These are phyloP conservation scores for Camelus dromedarius DNA, from an alignment of 2,113 vertebrate species.

Conservation along the genomic window DNA sequence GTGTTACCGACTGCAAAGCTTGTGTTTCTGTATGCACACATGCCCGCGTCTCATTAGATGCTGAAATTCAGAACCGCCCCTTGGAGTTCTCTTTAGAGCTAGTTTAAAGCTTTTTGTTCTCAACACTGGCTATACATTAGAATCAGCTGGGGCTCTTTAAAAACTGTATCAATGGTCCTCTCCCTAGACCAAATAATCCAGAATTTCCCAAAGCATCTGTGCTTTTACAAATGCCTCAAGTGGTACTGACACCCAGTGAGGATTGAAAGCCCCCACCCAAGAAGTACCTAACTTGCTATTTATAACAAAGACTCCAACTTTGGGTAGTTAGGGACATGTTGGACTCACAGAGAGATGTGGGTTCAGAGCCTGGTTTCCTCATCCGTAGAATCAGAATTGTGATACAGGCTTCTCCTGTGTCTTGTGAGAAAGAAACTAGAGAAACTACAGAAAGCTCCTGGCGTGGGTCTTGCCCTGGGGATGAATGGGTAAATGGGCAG, in stretches of 20 bases:
- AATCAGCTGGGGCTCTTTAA: not conserved
- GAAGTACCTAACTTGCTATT: not conserved
- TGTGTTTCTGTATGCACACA: rapidly evolving
- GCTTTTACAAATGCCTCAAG: conserved; percentile 27
- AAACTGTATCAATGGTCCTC: not conserved
- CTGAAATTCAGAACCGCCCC: not conserved
- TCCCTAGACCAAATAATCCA: not conserved
- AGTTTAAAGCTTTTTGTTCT: not conserved
- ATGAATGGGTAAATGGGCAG: not conserved
- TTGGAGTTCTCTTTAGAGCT: not conserved
- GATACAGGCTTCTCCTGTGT: not conserved
- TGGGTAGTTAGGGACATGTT: not conserved
- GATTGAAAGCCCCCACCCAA: not conserved
- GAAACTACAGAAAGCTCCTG: not conserved
- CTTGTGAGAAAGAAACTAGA: not conserved
- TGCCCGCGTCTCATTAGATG: no score
- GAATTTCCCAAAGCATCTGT: conserved; percentile 1
- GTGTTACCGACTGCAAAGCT: not conserved
- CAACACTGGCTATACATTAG: not conserved
- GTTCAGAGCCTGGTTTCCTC: not conserved
- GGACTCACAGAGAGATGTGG: not conserved
- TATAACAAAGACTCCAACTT: not conserved
- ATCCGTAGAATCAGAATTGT: not conserved
- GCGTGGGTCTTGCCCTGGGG: not conserved
- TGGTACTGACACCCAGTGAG: not conserved